phyloP scores from a whole-genome alignment of 2,113 vertebrate genomes.

The Ranitomeya variabilis region DNA sequence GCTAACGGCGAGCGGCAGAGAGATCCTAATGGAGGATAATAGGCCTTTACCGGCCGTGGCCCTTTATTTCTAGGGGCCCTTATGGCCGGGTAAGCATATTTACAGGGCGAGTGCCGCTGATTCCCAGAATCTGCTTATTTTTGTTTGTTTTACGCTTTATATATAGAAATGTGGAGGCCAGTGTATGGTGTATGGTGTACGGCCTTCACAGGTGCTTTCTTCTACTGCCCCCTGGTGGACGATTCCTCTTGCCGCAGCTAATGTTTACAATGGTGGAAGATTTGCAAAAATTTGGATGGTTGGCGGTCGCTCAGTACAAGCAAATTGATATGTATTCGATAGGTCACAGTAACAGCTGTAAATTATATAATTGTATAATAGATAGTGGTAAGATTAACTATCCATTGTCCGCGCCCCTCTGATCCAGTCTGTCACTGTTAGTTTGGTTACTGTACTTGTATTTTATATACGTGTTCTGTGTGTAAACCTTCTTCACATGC shows the following conservation, averaged over 20 bases:
- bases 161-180: background rate
- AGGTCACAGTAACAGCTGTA: too few relatives aligned
- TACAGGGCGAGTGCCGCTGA: background rate
- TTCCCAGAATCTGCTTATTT: conserved; percentile 30
- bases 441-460: too few relatives aligned
- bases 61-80: background rate
- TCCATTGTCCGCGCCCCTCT: too few relatives aligned
- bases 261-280: background rate
- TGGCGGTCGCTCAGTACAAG: too few relatives aligned
- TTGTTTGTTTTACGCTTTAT: conserved; percentile 22
- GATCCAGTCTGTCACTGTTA: too few relatives aligned
- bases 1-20: background rate
- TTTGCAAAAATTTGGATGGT: background rate
- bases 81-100: background rate
- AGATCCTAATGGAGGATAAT: background rate
- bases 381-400: too few relatives aligned
- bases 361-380: too few relatives aligned
- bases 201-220: background rate
- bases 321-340: too few relatives aligned
- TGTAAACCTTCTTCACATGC: too few relatives aligned
- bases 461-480: too few relatives aligned
- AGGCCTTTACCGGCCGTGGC: background rate
- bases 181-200: background rate
- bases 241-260: background rate
- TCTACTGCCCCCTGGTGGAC: conserved; percentile 17